Percentiles rank a stretch among this genome's conserved stretches.
phyloP scores from a whole-genome alignment of 2,888 invertebrate species.

The Myopa tessellatipennis region DNA sequence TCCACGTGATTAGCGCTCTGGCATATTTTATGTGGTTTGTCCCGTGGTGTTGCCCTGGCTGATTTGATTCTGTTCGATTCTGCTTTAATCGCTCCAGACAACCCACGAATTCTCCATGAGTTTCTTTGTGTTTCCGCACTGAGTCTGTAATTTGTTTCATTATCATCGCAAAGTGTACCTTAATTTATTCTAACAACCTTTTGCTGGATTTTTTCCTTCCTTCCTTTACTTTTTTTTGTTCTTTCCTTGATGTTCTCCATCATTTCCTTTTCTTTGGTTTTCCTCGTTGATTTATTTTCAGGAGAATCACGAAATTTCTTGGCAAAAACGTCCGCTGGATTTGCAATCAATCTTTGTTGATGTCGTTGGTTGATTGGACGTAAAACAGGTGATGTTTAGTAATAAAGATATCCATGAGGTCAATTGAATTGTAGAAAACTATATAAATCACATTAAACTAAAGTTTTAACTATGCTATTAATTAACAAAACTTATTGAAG shows the following conservation, averaged over 20 bases:
- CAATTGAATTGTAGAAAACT: background rate
- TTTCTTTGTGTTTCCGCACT: conserved; percentile 7
- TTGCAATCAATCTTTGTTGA: conserved; percentile 25
- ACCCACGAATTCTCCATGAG: background rate
- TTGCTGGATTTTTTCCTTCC: background rate
- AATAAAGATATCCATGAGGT: background rate
- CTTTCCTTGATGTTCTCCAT: background rate
- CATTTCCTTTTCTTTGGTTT: background rate
- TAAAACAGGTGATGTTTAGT: conserved; percentile 12
- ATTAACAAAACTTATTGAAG: no score
- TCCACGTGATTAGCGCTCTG: conserved; percentile 31
- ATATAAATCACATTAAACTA: background rate
- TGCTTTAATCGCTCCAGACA: background rate
- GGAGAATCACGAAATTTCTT: background rate
- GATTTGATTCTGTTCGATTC: background rate
- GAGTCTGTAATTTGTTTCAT: conserved; percentile 35
- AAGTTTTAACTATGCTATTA: background rate
- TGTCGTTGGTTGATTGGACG: conserved; percentile 12
- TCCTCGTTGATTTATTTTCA: background rate
- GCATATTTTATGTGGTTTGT: conserved; percentile 14
- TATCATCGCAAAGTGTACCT: conserved; percentile 30
- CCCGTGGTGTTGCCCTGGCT: background rate
- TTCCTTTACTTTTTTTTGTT: background rate
- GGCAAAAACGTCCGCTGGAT: conserved; percentile 4
- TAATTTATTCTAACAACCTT: conserved; percentile 28